Evolutionary conservation across 2,888 invertebrate genomes (phyloP).

Genomic region (Tenthredo amoena): DNA sequence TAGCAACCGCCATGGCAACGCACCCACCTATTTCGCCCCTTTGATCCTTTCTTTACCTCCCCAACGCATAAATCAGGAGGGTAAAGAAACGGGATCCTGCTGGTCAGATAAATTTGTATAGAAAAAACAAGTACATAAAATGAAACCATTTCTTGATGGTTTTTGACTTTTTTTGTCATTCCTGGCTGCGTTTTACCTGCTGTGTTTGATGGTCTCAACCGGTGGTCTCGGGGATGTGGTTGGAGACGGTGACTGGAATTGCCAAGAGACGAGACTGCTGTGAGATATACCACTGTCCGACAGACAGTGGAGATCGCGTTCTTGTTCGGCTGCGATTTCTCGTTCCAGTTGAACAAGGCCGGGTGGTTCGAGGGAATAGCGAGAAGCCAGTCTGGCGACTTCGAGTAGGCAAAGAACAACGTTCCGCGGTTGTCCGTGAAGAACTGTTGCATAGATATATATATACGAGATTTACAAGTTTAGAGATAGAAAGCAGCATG

Average conservation of each 20-base stretch:
- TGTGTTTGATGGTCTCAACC: constrained; percentile 79
- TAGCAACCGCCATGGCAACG: constrained; percentile 52
- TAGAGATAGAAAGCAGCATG: neutral
- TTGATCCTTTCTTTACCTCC: constrained; percentile 31
- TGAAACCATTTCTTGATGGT: neutral
- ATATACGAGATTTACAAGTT: constrained; percentile 55
- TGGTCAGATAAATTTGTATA: neutral
- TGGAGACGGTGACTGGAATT: constrained; percentile 81
- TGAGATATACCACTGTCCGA: constrained; percentile 82
- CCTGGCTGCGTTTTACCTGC: constrained; percentile 75
- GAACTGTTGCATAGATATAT: constrained; percentile 79
- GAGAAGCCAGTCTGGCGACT: constrained; percentile 89
- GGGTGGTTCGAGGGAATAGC: constrained; percentile 90
- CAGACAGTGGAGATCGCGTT: constrained; percentile 81
- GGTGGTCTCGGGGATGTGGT: constrained; percentile 75
- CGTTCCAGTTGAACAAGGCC: constrained; percentile 90
- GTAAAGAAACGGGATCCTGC: neutral
- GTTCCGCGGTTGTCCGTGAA: constrained; percentile 91
- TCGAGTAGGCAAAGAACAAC: constrained; percentile 92
- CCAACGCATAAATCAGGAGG: neutral
- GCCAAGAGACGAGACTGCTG: constrained; percentile 84
- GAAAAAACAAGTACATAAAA: neutral
- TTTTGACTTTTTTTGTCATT: neutral
- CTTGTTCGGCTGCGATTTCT: constrained; percentile 91
- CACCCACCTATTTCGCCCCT: neutral